Conservation (phyloP, 2,797 vertebrate species). For the Melanitta fusca region DNA sequence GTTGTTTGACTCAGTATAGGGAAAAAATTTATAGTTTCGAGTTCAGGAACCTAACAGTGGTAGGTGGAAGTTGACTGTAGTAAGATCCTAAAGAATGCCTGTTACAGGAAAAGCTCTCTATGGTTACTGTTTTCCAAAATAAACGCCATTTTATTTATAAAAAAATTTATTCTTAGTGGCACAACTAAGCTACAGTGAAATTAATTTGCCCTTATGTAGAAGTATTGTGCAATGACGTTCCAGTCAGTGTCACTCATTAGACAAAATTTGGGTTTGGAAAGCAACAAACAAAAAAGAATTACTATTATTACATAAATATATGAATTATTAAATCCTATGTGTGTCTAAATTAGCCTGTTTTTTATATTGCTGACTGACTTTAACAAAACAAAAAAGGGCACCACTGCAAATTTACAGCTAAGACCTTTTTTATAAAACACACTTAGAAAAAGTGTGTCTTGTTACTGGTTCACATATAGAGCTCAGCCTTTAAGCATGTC, state of each 20-base stretch:
- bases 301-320: background rate
- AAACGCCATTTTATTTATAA: background rate
- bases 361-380: background rate
- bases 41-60: background rate
- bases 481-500: background rate
- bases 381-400: background rate
- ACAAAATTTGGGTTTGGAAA: background rate
- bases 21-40: background rate
- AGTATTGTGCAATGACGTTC: background rate
- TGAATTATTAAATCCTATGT: background rate
- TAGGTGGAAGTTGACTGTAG: background rate
- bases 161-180: background rate
- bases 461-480: accelerated
- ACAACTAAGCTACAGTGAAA: background rate
- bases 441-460: background rate
- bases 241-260: background rate
- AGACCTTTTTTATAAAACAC: background rate
- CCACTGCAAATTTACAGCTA: background rate
- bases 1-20: background rate
- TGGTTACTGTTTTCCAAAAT: background rate
- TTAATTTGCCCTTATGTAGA: background rate
- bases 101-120: background rate
- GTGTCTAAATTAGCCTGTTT: background rate
- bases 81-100: background rate
- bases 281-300: background rate